Percentiles rank a stretch among this genome's conserved stretches.
Evolutionary conservation across 2,797 vertebrate species (phyloP).

Genomic region (Lates japonicus): DNA sequence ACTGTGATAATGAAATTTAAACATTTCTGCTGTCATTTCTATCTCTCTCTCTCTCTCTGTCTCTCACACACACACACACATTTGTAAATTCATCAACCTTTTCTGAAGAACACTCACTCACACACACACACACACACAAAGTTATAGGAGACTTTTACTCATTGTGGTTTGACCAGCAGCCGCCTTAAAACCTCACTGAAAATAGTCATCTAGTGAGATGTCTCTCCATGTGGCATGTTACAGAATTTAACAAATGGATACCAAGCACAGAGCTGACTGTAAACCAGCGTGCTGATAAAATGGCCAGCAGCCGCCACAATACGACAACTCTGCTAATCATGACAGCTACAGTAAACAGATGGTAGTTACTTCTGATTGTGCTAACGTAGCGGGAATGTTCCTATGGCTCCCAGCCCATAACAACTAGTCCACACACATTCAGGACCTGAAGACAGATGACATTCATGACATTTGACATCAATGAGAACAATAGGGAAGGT

Average conservation of each 20-base stretch:
- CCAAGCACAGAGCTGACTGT: neutral
- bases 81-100: neutral
- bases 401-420: conserved; percentile 25
- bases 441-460: conserved; percentile 38
- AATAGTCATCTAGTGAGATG: neutral
- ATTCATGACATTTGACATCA: conserved; percentile 23
- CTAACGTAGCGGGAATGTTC: conserved; percentile 50
- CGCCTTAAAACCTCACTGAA: neutral
- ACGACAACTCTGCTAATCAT: conserved; percentile 26
- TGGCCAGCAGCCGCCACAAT: conserved; percentile 31
- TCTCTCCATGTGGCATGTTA: neutral
- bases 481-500: conserved; percentile 32
- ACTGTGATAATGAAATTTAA: neutral
- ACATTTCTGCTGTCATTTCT: neutral
- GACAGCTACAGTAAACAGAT: conserved; percentile 50
- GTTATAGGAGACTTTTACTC: conserved; percentile 8
- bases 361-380: conserved; percentile 61
- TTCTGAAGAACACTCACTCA: conserved; percentile 20
- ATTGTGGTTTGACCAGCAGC: neutral
- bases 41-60: neutral
- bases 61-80: conserved; percentile 24
- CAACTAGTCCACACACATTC: conserved; percentile 28
- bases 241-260: conserved; percentile 7
- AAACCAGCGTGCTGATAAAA: conserved; percentile 11
- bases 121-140: conserved; percentile 20